Conservation (phyloP, 2,113 vertebrate species). For the Taxidea taxus region DNA sequence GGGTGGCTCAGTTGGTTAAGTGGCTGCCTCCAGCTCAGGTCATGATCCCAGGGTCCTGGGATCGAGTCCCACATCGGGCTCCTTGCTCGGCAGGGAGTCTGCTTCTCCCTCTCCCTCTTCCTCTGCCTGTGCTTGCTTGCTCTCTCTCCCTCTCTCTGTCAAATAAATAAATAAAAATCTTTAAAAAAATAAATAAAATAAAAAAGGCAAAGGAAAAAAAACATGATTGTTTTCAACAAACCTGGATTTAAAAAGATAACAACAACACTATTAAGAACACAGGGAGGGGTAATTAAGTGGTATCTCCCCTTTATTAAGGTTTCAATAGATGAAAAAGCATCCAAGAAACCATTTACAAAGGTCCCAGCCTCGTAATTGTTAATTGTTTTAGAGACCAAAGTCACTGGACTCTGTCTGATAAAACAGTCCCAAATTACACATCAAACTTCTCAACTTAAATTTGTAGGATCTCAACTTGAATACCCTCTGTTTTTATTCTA, state of each 20-base stretch:
- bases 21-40: no score
- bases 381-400: neutral
- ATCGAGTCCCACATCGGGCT: no score
- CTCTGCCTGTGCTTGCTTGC: no score
- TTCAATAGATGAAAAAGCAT: neutral
- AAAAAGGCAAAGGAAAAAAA: constrained; percentile 28
- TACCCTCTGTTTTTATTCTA: neutral
- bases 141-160: no score
- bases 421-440: neutral
- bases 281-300: neutral
- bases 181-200: no score
- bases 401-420: neutral
- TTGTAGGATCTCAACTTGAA: neutral
- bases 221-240: neutral
- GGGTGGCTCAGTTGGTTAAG: no score
- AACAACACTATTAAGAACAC: neutral
- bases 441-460: neutral
- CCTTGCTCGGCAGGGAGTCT: no score
- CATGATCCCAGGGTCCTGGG: no score
- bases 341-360: neutral
- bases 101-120: no score
- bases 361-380: neutral
- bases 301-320: neutral
- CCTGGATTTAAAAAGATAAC: neutral
- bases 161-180: no score